Base-by-base conservation (phyloP, 2,888 invertebrate species). In the Thera obeliscata region DNA sequence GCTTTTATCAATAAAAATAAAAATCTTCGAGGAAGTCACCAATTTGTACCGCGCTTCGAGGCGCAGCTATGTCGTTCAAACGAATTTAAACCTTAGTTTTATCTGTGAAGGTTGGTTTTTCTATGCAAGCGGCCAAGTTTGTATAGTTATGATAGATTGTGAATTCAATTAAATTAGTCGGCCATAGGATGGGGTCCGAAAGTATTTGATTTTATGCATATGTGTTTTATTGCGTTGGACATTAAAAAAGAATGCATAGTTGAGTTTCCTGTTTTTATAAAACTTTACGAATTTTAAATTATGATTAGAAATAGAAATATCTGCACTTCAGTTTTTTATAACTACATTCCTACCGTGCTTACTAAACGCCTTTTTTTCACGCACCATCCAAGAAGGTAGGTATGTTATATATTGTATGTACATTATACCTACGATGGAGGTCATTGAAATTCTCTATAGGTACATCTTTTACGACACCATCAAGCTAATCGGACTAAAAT, bases 1-100 rank as follows among this genome's bases (percentile, higher is more conserved):
- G 88, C 85, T 88, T 88, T 91, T 90, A 87, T 90, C 91, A 92
- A 91, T 91, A 90, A 91, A 91, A 90, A 91, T 90, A 91, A 89
- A 91, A 91, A 89, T 89, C 86, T 83, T 83, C 82, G 84, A 90
- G 92, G 92, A 92, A 89, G 91, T 89, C 77, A 83, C 87, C 92
- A 91, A 90, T 92, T 92, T 88, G 87, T 83, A 81, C 72, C 61
- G 36, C 55, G 56, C 38, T 57, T 60, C 8, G 60, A 67, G 57
- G 62, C 65, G 74, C 75, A 46, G 52, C 36, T 60, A 11, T 4
- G 3, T 35, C 4, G 11, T 58, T 54, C 69, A 69, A 58, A 41
- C 48, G 9, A 81, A 70, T 75, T 56, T 75, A 61, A 48, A 75
- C 81, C 74, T 66, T 82, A 79, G 55, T 0, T 0, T 11, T 2